These are phyloP conservation scores for Lasius platythorax DNA, from an alignment of 2,888 invertebrate species.

Conservation along the genomic window DNA sequence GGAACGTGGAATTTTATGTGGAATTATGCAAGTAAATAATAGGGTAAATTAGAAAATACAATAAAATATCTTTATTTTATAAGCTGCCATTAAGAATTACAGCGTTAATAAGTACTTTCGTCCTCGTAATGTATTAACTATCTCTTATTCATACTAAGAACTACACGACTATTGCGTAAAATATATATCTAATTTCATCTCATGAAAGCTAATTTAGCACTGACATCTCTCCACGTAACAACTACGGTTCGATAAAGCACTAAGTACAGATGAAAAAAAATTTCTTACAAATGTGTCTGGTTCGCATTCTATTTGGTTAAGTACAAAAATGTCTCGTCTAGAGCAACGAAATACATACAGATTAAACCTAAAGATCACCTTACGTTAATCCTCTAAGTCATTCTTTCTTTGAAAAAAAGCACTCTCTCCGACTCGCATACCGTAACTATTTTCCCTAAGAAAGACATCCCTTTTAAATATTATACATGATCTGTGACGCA, in stretches of 20 bases:
- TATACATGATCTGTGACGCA: constrained; percentile 28
- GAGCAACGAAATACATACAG: constrained; percentile 7
- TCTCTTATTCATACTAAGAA: constrained; percentile 48
- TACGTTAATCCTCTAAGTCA: constrained; percentile 15
- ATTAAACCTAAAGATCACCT: constrained; percentile 32
- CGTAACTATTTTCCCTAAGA: constrained; percentile 16
- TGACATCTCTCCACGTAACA: constrained; percentile 14
- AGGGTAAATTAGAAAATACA: constrained; percentile 56
- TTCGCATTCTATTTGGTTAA: constrained; percentile 40
- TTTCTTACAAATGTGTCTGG: constrained; percentile 21
- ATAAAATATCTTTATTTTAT: constrained; percentile 76
- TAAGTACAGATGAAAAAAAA: constrained; percentile 14
- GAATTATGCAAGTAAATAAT: constrained; percentile 28
- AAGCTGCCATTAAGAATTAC: constrained; percentile 75
- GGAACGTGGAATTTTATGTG: not conserved
- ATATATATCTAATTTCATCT: constrained; percentile 39
- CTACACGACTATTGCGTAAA: constrained; percentile 42
- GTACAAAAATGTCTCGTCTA: constrained; percentile 43
- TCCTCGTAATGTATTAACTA: constrained; percentile 39
- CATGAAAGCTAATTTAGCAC: constrained; percentile 35
- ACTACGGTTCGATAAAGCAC: constrained; percentile 17
- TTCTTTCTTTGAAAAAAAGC: constrained; percentile 17
- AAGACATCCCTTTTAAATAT: constrained; percentile 32
- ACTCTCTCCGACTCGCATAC: not conserved
- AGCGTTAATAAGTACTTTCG: constrained; percentile 66